These are phyloP conservation scores for Sprattus sprattus DNA, from an alignment of 2,113 vertebrate species.

Conservation along the genomic window DNA sequence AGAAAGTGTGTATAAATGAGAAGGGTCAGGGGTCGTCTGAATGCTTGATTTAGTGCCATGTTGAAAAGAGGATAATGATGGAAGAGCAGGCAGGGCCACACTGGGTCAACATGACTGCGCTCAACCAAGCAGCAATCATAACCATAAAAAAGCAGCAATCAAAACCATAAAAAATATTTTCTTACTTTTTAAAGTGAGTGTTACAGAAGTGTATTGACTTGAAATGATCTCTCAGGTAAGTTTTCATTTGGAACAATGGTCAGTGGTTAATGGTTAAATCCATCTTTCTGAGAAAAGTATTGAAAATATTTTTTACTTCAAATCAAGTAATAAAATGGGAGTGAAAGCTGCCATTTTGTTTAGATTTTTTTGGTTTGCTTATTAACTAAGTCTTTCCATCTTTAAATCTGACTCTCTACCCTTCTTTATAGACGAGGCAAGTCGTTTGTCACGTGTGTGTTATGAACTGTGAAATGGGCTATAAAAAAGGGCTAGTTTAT, in stretches of 20 bases:
- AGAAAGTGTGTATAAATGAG: neutral
- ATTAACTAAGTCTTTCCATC: neutral
- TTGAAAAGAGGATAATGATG: neutral
- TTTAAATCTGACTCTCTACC: no score
- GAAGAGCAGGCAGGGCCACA: neutral
- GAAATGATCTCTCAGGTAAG: no score
- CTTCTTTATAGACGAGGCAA: neutral
- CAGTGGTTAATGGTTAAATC: neutral
- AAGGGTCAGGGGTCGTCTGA: slow-evolving; percentile 10
- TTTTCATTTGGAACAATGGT: neutral
- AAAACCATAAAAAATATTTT: neutral
- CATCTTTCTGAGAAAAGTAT: neutral
- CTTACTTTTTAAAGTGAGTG: no score
- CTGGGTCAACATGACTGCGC: slow-evolving; percentile 37
- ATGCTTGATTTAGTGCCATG: neutral
- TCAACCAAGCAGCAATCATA: slow-evolving; percentile 44
- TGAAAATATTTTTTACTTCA: neutral
- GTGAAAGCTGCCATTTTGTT: neutral
- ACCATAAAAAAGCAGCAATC: neutral
- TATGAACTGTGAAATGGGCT: slow-evolving; percentile 43
- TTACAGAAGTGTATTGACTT: no score
- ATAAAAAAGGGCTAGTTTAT: neutral
- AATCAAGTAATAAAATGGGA: neutral
- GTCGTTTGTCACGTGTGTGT: slow-evolving; percentile 61
- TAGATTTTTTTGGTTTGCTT: neutral